Evolutionary conservation across 2,113 vertebrate genomes (phyloP).

Genomic region (Anoura caudifer): DNA sequence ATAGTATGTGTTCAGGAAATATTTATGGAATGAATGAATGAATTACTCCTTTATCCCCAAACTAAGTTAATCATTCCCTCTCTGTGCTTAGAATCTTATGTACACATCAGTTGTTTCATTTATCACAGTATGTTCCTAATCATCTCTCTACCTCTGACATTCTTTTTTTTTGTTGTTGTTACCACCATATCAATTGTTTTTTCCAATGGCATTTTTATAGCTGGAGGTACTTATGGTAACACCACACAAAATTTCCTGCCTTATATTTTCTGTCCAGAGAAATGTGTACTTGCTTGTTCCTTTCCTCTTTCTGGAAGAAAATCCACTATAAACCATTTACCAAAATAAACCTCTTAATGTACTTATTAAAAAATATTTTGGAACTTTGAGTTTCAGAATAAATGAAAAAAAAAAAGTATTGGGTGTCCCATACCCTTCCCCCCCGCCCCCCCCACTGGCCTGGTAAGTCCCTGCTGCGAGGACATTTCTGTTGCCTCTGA

Average conservation of each 20-base stretch:
- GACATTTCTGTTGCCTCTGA: not conserved
- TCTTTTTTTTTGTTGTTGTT: not conserved
- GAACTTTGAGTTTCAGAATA: not conserved
- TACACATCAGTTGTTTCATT: not conserved
- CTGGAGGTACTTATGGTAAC: conserved; percentile 69
- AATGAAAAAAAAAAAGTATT: not conserved
- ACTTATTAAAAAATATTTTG: not conserved
- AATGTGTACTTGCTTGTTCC: not conserved
- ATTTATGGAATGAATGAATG: not conserved
- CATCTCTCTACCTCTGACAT: not conserved
- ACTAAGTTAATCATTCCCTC: not conserved
- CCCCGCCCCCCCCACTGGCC: not conserved
- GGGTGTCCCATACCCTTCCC: not conserved
- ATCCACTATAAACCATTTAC: not conserved
- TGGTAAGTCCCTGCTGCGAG: not conserved
- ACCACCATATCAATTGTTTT: conserved; percentile 74
- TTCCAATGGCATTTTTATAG: conserved; percentile 77
- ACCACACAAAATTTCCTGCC: conserved; percentile 16
- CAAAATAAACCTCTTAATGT: not conserved
- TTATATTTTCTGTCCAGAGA: not conserved
- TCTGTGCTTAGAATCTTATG: not conserved
- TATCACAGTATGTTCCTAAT: not conserved
- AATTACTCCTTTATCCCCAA: not conserved
- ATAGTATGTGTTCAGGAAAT: not conserved
- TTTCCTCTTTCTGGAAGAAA: too few relatives aligned